phyloP scores from a whole-genome alignment of 2,797 vertebrate genomes.

The Masticophis lateralis region DNA sequence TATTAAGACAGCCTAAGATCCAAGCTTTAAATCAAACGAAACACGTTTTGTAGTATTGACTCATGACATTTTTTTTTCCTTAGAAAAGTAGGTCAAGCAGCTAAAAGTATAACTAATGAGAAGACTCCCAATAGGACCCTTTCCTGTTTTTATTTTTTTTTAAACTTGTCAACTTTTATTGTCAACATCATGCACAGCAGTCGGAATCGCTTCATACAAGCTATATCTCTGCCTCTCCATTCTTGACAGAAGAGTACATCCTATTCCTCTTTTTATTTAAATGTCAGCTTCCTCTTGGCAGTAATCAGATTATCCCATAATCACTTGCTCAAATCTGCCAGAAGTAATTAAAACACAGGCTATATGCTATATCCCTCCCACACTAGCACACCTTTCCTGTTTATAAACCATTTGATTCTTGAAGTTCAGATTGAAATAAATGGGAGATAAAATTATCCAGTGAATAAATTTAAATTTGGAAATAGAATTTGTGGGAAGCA shows the following conservation, averaged over 20 bases:
- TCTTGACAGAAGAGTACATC: constrained; percentile 31
- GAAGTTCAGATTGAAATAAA: constrained; percentile 47
- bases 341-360: constrained; percentile 55
- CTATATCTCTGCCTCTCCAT: background rate
- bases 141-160: background rate
- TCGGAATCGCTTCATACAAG: background rate
- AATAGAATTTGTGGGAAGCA: constrained; percentile 16
- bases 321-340: constrained; percentile 56
- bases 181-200: background rate
- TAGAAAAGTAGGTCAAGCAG: background rate
- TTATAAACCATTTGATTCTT: constrained; percentile 42
- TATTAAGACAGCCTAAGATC: background rate
- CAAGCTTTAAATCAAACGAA: background rate
- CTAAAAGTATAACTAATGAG: background rate
- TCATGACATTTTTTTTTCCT: background rate
- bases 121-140: background rate
- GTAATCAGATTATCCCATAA: constrained; percentile 59
- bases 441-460: constrained; percentile 46
- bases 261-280: constrained; percentile 40
- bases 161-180: background rate
- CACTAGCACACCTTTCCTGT: background rate
- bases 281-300: constrained; percentile 38
- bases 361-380: constrained; percentile 20
- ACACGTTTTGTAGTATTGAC: background rate
- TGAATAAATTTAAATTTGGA: constrained; percentile 52